Conservation (phyloP, 1,140 invertebrate species). For the Drosophila murphyi region DNA sequence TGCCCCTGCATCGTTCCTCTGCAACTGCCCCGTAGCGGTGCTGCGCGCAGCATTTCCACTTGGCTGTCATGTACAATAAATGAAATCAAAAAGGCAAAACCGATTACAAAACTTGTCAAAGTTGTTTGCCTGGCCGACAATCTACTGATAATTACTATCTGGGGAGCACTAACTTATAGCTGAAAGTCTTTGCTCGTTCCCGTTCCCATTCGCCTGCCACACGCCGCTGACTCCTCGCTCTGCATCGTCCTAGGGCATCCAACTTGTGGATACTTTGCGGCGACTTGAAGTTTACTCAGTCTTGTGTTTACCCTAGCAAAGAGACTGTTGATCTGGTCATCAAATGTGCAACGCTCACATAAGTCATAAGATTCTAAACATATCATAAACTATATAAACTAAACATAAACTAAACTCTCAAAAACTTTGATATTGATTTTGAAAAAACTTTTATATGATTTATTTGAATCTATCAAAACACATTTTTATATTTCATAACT, state of each 20-base stretch:
- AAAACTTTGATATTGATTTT: too few relatives aligned
- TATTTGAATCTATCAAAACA: too few relatives aligned
- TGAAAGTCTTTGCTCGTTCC: conserved; percentile 1
- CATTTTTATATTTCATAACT: too few relatives aligned
- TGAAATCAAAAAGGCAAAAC: conserved; percentile 73
- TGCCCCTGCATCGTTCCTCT: not conserved
- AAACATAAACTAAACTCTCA: too few relatives aligned
- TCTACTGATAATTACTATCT: conserved; percentile 82
- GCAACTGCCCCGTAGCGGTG: not conserved
- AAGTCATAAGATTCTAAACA: not conserved
- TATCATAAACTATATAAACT: too few relatives aligned
- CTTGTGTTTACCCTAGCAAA: conserved; percentile 2
- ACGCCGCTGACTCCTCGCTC: not conserved
- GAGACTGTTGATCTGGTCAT: not conserved
- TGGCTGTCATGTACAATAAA: conserved; percentile 64
- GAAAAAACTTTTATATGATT: too few relatives aligned
- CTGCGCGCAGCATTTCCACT: conserved; percentile 1
- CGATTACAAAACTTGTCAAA: conserved; percentile 80
- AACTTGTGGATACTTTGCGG: conserved; percentile 42
- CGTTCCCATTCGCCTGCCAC: not conserved
- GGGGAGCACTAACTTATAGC: conserved; percentile 78
- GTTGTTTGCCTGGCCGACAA: conserved; percentile 68
- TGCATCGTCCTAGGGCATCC: conserved; percentile 6
- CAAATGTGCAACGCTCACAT: not conserved
- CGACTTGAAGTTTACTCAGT: conserved; percentile 36